phyloP scores from a whole-genome alignment of 2,888 invertebrate genomes.

The Schizaphis graminum region DNA sequence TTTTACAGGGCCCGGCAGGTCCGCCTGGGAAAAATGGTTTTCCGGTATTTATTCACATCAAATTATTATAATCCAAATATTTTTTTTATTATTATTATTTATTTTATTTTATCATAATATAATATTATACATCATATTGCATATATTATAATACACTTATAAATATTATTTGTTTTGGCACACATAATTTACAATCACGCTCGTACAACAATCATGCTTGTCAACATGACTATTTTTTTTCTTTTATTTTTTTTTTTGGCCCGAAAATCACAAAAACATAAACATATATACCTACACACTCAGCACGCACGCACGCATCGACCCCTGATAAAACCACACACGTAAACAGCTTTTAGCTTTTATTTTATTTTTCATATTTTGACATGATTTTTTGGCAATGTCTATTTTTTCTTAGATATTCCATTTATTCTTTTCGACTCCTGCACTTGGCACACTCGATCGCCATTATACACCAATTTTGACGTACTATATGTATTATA shows the following conservation, averaged over 20 bases:
- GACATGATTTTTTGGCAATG: constrained; percentile 36
- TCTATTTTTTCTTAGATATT: constrained; percentile 31
- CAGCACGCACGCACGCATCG: background rate
- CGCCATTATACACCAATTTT: background rate
- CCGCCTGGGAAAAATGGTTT: constrained; percentile 90
- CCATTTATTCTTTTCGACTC: background rate
- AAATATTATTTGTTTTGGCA: constrained; percentile 63
- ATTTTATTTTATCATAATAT: background rate
- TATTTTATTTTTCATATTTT: constrained; percentile 34
- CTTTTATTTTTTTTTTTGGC: constrained; percentile 28
- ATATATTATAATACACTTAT: constrained; percentile 4
- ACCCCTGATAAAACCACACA: background rate
- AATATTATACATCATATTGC: background rate
- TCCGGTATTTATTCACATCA: constrained; percentile 78
- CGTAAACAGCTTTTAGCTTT: constrained; percentile 45
- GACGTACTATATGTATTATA: background rate
- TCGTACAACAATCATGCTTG: constrained; percentile 52
- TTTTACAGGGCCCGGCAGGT: constrained; percentile 82
- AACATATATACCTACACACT: background rate
- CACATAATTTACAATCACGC: background rate
- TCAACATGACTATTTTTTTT: constrained; percentile 36
- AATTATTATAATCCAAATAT: constrained; percentile 62
- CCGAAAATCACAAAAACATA: background rate
- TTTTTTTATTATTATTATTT: constrained; percentile 66
- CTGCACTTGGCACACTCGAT: background rate